Base-by-base conservation (phyloP, 2,888 invertebrate species). In the Sacculina carcini region DNA sequence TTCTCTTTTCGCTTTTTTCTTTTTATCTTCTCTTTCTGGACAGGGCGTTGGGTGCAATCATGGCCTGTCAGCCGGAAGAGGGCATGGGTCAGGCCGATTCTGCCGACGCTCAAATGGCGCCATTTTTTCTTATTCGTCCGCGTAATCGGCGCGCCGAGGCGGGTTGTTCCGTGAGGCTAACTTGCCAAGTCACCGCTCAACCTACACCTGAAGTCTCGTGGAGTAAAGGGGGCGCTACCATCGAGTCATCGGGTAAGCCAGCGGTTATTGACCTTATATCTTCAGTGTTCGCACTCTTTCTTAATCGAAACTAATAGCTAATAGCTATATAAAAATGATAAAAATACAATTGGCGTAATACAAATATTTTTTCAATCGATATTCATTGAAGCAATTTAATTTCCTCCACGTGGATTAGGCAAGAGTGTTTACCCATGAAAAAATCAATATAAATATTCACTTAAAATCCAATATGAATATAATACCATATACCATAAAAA, bases 101-200 rank as follows among this genome's bases (percentile, higher is more conserved):
- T 75, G 54, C 69, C 70, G n/a, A n/a, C n/a, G 52, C 75, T 32
- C 34, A 50, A 34, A 54, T 58, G 55, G 58, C 79, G 0, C 85
- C 86, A 0, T 79, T 82, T 63, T 84, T 85, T 62, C 81, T 82
- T 1, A 83, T 85, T 82, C 72, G 84, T 3, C 68, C 85, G 7
- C 70, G 83, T 4, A 83, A 85, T 62, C 69, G 84, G 24, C 71
- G 83, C n/a, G 80, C 84, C 1, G 82, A 84, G 64, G 74, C 77
- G 2, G 77, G 79, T 1, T 82, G 80, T 63, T 84, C 84, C 0
- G 82, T 85, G 5, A 73, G 85, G 29, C 68, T 89, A 26, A 86
- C 86, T 0, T 87, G 85, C 60, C 83, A 87, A 66, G 76, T 82
- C 3, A 72, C 77, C 10, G 85, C 84, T 1, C 70, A 71, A 57